Percentiles rank a stretch among this genome's conserved stretches.
These are phyloP conservation scores for Nixonia krombeini DNA, from an alignment of 1,140 invertebrate species.

Conservation along the genomic window DNA sequence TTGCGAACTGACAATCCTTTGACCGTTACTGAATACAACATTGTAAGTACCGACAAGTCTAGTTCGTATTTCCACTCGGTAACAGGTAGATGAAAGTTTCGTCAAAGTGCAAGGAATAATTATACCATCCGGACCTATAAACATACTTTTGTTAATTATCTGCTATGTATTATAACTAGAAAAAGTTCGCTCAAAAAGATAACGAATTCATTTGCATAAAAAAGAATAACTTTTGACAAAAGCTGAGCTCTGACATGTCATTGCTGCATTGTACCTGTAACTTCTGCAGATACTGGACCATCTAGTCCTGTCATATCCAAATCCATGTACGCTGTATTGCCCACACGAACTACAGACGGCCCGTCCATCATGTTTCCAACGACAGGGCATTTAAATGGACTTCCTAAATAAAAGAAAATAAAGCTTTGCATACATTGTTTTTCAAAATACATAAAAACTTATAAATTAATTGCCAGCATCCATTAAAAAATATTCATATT, in stretches of 20 bases:
- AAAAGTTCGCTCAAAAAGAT: too few species aligned
- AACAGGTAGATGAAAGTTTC: conserved; percentile 65
- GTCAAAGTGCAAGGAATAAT: conserved; percentile 71
- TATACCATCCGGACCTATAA: conserved; percentile 74
- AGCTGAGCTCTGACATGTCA: too few species aligned
- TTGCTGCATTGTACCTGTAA: conserved; percentile 54
- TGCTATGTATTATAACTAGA: too few species aligned
- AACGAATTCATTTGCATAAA: too few species aligned
- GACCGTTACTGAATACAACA: conserved; percentile 73
- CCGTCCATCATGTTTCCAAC: conserved; percentile 67
- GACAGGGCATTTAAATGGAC: conserved; percentile 85
- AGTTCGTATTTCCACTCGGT: conserved; percentile 73
- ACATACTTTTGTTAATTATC: too few species aligned
- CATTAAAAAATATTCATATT: too few species aligned
- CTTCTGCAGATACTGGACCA: conserved; percentile 65
- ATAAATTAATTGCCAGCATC: too few species aligned
- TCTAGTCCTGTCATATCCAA: conserved; percentile 67
- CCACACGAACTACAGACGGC: conserved; percentile 69
- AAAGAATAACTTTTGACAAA: too few species aligned
- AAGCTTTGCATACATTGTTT: conserved; percentile 1
- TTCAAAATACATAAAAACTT: too few species aligned
- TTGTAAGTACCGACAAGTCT: conserved; percentile 77
- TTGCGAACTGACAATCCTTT: conserved; percentile 74
- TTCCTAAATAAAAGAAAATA: conserved; percentile 74
- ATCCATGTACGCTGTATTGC: conserved; percentile 73